Base-by-base conservation (phyloP, 2,888 invertebrate genomes). In the Xylophagus ater region DNA sequence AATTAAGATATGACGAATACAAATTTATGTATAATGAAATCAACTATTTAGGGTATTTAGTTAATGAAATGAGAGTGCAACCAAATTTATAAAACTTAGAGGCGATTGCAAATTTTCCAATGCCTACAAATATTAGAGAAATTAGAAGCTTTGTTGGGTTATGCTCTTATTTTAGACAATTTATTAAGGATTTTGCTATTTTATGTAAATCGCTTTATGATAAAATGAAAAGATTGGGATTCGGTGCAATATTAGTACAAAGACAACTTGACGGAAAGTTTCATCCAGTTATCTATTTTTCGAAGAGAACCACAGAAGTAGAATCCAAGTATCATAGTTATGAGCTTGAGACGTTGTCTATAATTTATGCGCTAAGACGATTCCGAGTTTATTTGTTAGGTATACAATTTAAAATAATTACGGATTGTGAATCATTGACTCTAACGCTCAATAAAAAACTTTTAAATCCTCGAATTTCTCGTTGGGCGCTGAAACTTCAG, bases 191-290 rank as follows among this genome's bases (percentile, higher is more conserved):
- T 37, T 43, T 51, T 43, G 39, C 40, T n/a, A 31, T 34, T 12
- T 33, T 45, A 6, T 54, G 56, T 5, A 52, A 54, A 37, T 56
- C 57, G 1, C 34, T 58, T 3, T 49, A 57, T 40, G 51, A 56
- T 18, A 48, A 45, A 32, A 19, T 12, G 8, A 41, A 44, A 31
- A 31, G 45, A 28, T 15, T 44, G 13, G 53, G 52, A 1, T 54
- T 45, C 41, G 54, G 53, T 14, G 44, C 52, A 13, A 45, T 54
- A 10, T 28, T 52, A 14, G 12, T 54, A n/a, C 51, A 52, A 33
- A 41, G 26, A 34, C 41, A 40, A 32, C 41, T 54, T 29, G n/a
- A n/a, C n/a, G n/a, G n/a, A n/a, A n/a, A n/a, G n/a, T n/a, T n/a
- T n/a, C n/a, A n/a, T n/a, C n/a, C n/a, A n/a, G n/a, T n/a, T n/a